Evolutionary conservation across 2,113 vertebrate species (phyloP), one percentile per base, ranked within the genome.

Genomic region (Trichomycterus rosablanca): DNA sequence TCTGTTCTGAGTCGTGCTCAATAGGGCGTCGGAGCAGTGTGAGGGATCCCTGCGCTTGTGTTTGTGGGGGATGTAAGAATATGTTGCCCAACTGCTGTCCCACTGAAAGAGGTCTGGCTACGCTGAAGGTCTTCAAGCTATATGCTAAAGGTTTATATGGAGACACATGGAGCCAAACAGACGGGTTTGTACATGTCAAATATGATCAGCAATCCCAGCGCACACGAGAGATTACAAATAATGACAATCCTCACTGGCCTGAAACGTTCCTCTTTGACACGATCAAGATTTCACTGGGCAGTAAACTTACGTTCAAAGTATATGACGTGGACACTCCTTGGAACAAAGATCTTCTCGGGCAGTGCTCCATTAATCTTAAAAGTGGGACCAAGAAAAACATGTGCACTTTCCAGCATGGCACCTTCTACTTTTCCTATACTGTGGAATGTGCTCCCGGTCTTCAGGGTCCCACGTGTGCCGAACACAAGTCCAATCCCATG

Each of bases 1-100:
- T 84, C 62, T 92, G 87, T 61, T 81, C 69, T 1, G 54, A 70
- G 40, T 0, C 18, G 7, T 83, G 83, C 54, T 2, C 16, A 22
- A 56, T 76, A 15, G 86, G 86, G 0, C 62, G 30, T 1, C 59
- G 24, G 12, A 52, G 50, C 2, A 81, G 7, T 7, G 10, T 16
- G 1, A 69, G 43, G 0, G 67, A 89, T 32, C 71, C 75, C 0
- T 92, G 89, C 48, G 70, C 77, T 16, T 91, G 89, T 34, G 5
- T 78, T 22, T 92, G 90, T 59, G 22, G 67, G 26, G 30, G 28
- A 2, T 70, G 63, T 52, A 0, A 1, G 0, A 60, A 66, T 6
- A 16, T 77, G 7, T 42, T 7, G 23, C 78, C 69, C 3, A 78
- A 83, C 70, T 92, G 89, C 66, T 91, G 90, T 42, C 82, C 89